Conservation (phyloP, 2,797 vertebrate species). For the Enteromius fasciolatus region DNA sequence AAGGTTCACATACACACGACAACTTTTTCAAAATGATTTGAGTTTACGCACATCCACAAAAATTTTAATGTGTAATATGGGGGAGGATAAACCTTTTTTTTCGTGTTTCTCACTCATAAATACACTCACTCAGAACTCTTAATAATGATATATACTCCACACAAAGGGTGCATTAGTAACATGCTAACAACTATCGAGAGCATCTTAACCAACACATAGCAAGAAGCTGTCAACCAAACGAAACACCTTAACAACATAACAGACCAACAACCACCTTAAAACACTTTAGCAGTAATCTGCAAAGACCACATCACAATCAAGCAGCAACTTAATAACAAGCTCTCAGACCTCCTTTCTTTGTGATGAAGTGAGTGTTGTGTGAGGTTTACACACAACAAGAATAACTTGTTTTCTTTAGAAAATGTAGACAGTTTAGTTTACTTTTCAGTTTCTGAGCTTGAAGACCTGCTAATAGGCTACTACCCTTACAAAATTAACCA, state of each 20-base stretch:
- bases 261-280: background rate
- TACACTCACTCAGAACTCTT: background rate
- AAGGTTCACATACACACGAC: too few species aligned
- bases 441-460: background rate
- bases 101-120: background rate
- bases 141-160: constrained; percentile 2
- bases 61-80: background rate
- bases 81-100: background rate
- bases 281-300: background rate
- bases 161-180: background rate
- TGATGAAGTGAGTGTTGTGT: too few species aligned
- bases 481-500: background rate
- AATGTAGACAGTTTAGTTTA: background rate
- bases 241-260: background rate
- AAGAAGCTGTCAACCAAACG: background rate
- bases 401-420: background rate
- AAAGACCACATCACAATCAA: background rate
- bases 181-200: background rate
- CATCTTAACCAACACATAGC: background rate
- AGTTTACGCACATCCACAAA: too few species aligned
- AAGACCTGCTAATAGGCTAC: constrained; percentile 5
- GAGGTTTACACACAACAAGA: background rate
- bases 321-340: background rate
- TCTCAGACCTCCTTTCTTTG: background rate
- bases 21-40: too few species aligned